Evolutionary conservation across 1,140 invertebrate species (phyloP).

Genomic region (Sycobia sp.): DNA sequence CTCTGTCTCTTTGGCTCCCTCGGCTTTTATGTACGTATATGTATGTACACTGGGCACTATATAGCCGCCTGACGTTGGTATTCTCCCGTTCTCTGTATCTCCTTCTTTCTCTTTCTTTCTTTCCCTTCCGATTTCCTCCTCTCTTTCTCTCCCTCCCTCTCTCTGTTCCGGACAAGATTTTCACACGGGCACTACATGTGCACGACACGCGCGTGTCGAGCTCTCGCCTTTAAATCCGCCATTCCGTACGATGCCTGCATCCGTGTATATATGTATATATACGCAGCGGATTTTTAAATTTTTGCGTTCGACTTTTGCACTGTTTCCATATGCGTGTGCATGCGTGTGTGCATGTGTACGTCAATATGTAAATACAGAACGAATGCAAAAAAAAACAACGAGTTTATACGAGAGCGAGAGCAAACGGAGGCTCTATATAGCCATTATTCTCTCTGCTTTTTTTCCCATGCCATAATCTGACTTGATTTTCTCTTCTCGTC

Average conservation of each 20-base stretch:
- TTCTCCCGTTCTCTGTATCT: not conserved
- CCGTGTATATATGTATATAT: not conserved
- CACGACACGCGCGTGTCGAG: not conserved
- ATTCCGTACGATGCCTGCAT: constrained; percentile 1
- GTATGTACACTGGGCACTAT: not conserved
- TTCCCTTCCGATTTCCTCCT: not conserved
- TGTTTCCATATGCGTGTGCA: no score
- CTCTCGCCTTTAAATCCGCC: constrained; percentile 10
- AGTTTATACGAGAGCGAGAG: constrained; percentile 1
- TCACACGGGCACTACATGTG: constrained; percentile 10
- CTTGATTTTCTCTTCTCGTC: no score
- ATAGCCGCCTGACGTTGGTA: no score
- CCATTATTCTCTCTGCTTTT: no score
- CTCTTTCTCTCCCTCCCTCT: not conserved
- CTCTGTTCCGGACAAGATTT: not conserved
- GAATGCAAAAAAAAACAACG: not conserved
- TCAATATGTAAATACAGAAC: no score
- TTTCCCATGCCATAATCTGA: no score
- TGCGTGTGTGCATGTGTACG: no score
- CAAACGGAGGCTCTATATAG: no score
- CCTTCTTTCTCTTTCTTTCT: not conserved
- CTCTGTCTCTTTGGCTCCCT: constrained; percentile 23
- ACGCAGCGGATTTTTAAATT: no score
- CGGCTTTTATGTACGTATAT: constrained; percentile 12
- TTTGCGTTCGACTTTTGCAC: no score